Conservation (phyloP, 92 coral and sea anemone species). For the Nematostella vectensis region DNA sequence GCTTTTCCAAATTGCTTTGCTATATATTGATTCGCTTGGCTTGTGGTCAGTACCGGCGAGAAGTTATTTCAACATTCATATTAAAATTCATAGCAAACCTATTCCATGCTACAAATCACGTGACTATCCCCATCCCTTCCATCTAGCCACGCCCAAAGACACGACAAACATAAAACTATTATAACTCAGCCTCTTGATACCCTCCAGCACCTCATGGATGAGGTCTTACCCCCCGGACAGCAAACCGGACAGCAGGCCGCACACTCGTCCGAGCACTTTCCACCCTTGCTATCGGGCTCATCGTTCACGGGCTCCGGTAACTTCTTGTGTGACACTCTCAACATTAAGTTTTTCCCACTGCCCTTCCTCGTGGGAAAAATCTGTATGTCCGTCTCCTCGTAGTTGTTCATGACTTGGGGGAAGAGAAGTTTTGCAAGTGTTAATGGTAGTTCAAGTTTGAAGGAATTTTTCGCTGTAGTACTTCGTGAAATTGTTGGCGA, state of each 20-base stretch:
- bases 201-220: no score
- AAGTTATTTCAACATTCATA: no score
- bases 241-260: constrained; percentile 43
- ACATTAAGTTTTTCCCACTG: constrained; percentile 16
- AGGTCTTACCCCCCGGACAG: constrained; percentile 46
- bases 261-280: constrained; percentile 12
- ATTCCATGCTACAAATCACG: no score
- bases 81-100: no score
- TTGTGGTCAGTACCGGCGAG: no score
- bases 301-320: background rate
- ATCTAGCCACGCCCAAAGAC: no score
- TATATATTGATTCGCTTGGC: no score
- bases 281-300: background rate
- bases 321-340: constrained; percentile 46
- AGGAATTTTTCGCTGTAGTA: constrained; percentile 2
- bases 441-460: constrained; percentile 40
- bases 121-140: no score
- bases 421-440: constrained; percentile 50
- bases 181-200: no score
- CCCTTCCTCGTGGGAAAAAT: constrained; percentile 30
- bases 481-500: background rate
- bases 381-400: constrained; percentile 47
- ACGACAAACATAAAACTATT: no score
- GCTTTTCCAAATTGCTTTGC: no score
- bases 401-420: constrained; percentile 44